Conservation (phyloP, 2,113 vertebrate genomes). For the Copsychus sechellarum region DNA sequence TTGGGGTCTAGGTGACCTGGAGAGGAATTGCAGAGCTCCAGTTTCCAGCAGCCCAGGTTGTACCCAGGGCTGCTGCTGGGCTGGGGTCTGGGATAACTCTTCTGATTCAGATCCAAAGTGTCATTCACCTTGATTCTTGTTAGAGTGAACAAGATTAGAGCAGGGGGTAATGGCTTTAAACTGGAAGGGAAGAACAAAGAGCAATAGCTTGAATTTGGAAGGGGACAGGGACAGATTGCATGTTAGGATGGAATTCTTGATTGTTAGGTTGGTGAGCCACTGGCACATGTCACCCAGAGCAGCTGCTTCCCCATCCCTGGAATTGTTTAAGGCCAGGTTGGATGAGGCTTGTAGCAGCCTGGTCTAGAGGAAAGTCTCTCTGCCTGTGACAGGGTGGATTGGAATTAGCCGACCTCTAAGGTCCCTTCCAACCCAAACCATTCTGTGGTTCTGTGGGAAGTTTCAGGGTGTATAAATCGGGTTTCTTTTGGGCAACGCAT, state of each 20-base stretch:
- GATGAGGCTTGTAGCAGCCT: not conserved
- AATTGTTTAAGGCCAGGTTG: not conserved
- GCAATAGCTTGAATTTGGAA: not conserved
- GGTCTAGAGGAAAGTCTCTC: not conserved
- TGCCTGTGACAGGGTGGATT: rapidly evolving
- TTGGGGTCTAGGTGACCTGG: not conserved
- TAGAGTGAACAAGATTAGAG: not conserved
- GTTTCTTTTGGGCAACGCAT: not conserved
- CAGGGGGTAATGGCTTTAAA: not conserved
- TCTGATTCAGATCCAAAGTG: not conserved
- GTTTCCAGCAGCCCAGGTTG: not conserved
- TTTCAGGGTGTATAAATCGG: not conserved
- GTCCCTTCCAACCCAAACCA: not conserved
- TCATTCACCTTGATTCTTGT: not conserved
- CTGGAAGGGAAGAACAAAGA: not conserved
- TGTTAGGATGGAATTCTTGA: not conserved
- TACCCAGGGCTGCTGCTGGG: not conserved
- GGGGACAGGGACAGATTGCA: rapidly evolving
- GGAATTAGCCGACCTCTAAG: not conserved
- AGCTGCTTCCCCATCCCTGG: not conserved
- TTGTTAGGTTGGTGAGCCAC: not conserved
- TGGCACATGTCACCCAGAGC: not conserved
- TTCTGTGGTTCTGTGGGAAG: not conserved
- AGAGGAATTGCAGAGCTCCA: not conserved
- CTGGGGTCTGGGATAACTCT: not conserved